phyloP scores from a whole-genome alignment of 1,140 invertebrate genomes.

The Philopotamus ludificatus region DNA sequence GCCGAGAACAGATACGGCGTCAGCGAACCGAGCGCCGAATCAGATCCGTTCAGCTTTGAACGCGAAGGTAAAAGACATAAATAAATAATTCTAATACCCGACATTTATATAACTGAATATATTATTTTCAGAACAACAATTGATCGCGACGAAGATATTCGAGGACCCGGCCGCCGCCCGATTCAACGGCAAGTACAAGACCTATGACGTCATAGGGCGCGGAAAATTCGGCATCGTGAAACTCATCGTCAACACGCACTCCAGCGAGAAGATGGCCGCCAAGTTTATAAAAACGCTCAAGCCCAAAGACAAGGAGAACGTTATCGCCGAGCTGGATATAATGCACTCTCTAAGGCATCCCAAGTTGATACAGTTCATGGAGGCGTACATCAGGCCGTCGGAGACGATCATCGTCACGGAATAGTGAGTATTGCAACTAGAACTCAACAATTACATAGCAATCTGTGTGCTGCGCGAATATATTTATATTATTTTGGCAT shows the following conservation, averaged over 20 bases:
- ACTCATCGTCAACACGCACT: constrained; percentile 70
- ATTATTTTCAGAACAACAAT: constrained; percentile 16
- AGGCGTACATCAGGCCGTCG: constrained; percentile 80
- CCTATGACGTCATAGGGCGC: constrained; percentile 72
- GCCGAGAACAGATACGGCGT: constrained; percentile 78
- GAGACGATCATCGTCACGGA: constrained; percentile 93
- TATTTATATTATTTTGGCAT: too few relatives aligned
- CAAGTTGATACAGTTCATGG: constrained; percentile 82
- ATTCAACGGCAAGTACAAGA: constrained; percentile 37
- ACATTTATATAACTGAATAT: too few relatives aligned
- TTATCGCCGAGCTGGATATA: constrained; percentile 80
- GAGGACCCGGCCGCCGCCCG: constrained; percentile 12
- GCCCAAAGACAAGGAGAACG: constrained; percentile 79
- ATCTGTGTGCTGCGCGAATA: too few relatives aligned
- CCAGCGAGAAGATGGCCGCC: constrained; percentile 75
- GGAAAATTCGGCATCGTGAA: constrained; percentile 78
- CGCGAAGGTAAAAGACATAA: not conserved
- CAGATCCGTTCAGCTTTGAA: constrained; percentile 2
- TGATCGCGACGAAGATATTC: not conserved
- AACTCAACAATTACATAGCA: constrained; percentile 27
- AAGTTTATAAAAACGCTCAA: constrained; percentile 87
- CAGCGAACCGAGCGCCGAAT: constrained; percentile 64
- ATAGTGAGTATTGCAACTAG: constrained; percentile 71
- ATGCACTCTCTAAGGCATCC: constrained; percentile 90
- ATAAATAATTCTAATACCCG: constrained; percentile 3